Conservation (phyloP, 2,797 vertebrate species). For the Typhlichthys subterraneus region DNA sequence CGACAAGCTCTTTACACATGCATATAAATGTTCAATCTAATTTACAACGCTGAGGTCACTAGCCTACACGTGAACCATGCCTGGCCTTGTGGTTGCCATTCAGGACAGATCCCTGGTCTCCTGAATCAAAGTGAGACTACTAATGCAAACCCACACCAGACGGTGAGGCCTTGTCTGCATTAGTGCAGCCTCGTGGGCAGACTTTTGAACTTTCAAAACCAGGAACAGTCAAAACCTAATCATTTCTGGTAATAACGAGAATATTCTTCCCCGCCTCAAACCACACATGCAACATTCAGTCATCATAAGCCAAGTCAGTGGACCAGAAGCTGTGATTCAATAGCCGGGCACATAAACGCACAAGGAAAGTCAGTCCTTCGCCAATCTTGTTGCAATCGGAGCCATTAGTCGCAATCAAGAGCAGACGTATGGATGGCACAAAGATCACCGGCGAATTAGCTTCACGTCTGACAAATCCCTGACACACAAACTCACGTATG, state of each 20-base stretch:
- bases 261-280: constrained; percentile 47
- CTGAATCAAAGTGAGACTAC: constrained; percentile 42
- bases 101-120: constrained; percentile 25
- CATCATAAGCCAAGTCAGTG: constrained; percentile 38
- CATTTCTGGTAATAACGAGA: constrained; percentile 59
- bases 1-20: constrained; percentile 49
- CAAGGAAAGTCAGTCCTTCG: constrained; percentile 21
- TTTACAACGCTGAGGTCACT: constrained; percentile 29
- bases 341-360: constrained; percentile 37
- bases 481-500: constrained; percentile 31
- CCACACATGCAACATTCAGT: constrained; percentile 41
- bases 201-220: constrained; percentile 60
- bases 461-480: constrained; percentile 15
- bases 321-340: constrained; percentile 41
- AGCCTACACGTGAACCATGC: constrained; percentile 32
- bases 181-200: constrained; percentile 41
- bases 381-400: constrained; percentile 40
- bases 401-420: constrained; percentile 26
- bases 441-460: constrained; percentile 47
- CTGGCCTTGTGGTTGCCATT: constrained; percentile 43
- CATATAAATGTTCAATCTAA: constrained; percentile 32
- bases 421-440: constrained; percentile 20
- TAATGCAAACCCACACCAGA: constrained; percentile 61
- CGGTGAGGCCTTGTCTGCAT: constrained; percentile 27
- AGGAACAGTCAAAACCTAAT: constrained; percentile 62